Base-by-base conservation (phyloP, 2,888 invertebrate species). In the Andrena minutula region DNA sequence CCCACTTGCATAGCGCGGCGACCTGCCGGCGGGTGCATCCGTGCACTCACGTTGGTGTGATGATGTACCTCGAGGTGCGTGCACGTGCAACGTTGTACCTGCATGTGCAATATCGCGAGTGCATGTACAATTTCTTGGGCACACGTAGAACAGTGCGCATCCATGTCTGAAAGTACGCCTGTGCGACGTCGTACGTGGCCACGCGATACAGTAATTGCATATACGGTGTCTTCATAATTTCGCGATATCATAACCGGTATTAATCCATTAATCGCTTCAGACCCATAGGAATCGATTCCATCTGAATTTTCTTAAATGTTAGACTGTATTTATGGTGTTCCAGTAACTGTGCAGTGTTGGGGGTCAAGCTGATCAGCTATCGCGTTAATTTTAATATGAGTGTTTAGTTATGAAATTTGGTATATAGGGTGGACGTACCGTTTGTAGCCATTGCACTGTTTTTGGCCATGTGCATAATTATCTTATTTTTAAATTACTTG, bases 11-110 rank as follows among this genome's bases (percentile, higher is more conserved):
- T 73, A 76, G 82, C 85, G 65, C 70, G 75, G 69, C 86, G 82
- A 84, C 75, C 84, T 75, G 82, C 79, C 71, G 80, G 84, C 82
- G 86, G 86, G 81, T 87, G 88, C 88, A 84, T 87, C 77, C 84
- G 84, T 82, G 79, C 84, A 83, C 78, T 79, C 75, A 49, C 77
- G 60, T 68, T 60, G 77, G 65, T 73, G 79, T 60, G 75, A 82
- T 76, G 77, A 82, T 83, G 88, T 82, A 84, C 81, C 32, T 47
- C 41, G 28, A 74, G 80, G 80, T 78, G 78, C 79, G 84, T 84
- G 84, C 86, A 86, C 71, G 82, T 73, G 69, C 58, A 76, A 72
- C 53, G 72, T 65, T 81, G 41, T 76, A 70, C 51, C 64, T 71
- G 82, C 75, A 66, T 75, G 66, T 60, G 82, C 81, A 51, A 71